Evolutionary conservation across 2,113 vertebrate species (phyloP).

Genomic region (Coregonus clupeaformis): DNA sequence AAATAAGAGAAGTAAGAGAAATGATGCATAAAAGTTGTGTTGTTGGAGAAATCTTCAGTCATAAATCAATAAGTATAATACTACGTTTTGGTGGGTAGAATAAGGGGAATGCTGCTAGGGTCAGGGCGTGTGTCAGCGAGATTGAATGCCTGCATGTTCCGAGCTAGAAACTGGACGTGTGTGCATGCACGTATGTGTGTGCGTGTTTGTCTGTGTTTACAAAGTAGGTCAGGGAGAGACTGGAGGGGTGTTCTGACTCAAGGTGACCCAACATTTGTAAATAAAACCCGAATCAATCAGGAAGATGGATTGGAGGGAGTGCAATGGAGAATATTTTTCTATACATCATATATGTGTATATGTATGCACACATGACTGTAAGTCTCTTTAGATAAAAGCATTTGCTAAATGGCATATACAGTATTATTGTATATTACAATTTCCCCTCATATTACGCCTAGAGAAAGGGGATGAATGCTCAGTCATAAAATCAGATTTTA

Average conservation of each 20-base stretch:
- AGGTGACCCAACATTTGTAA: slow-evolving; percentile 33
- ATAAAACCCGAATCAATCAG: slow-evolving; percentile 39
- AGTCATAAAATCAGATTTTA: too few relatives aligned
- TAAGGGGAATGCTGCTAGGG: background rate
- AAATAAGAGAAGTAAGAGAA: slow-evolving; percentile 22
- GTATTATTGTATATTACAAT: too few relatives aligned
- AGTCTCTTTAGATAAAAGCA: too few relatives aligned
- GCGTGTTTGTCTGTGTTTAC: slow-evolving; percentile 19
- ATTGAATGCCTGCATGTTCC: background rate
- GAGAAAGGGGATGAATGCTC: too few relatives aligned
- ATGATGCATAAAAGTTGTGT: slow-evolving; percentile 17
- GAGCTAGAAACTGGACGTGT: background rate
- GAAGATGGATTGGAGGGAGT: slow-evolving; percentile 21
- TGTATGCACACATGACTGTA: too few relatives aligned
- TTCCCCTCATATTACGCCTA: too few relatives aligned
- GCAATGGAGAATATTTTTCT: slow-evolving; percentile 13
- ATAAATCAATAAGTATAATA: slow-evolving; percentile 25
- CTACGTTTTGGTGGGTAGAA: background rate
- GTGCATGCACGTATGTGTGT: background rate
- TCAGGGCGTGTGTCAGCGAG: background rate
- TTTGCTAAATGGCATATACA: too few relatives aligned
- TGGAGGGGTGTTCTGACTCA: background rate
- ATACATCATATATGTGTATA: too few relatives aligned
- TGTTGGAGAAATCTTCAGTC: background rate
- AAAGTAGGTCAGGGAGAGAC: slow-evolving; percentile 32